Percentiles rank a stretch among this genome's conserved stretches.
Conservation (phyloP, 2,113 vertebrate genomes). For the Alouatta palliata region DNA sequence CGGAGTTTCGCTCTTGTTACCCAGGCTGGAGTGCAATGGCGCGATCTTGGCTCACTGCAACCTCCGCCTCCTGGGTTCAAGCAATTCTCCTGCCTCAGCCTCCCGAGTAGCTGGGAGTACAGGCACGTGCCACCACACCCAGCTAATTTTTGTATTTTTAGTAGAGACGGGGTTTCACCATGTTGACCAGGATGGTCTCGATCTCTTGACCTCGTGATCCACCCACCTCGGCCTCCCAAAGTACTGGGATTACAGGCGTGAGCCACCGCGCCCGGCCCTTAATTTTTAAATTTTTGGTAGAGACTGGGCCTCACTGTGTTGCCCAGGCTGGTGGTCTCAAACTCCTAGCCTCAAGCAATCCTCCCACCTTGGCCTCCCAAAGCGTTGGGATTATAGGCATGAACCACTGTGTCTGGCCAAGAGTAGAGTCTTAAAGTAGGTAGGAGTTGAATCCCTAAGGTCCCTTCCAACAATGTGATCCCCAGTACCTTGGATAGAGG, state of each 20-base stretch:
- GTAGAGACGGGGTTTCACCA: no score
- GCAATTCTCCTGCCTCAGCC: no score
- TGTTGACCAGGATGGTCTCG: no score
- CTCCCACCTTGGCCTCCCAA: not conserved
- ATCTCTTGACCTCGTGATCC: no score
- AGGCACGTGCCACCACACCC: no score
- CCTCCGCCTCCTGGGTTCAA: no score
- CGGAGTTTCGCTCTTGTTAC: no score
- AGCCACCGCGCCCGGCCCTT: not conserved
- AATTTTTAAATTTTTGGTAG: not conserved
- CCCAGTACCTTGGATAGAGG: slow-evolving; percentile 92
- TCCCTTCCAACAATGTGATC: not conserved
- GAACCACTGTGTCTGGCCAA: not conserved
- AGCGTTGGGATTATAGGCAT: not conserved
- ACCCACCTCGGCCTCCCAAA: not conserved
- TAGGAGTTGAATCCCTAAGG: not conserved
- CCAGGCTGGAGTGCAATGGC: no score
- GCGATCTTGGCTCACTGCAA: no score
- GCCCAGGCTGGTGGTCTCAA: not conserved
- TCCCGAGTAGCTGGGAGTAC: no score
- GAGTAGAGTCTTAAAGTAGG: not conserved
- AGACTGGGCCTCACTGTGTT: not conserved
- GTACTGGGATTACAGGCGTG: not conserved
- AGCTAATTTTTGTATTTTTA: no score
- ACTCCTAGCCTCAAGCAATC: not conserved